Conservation (phyloP, 2,797 vertebrate genomes). For the Gymnothorax javanicus region DNA sequence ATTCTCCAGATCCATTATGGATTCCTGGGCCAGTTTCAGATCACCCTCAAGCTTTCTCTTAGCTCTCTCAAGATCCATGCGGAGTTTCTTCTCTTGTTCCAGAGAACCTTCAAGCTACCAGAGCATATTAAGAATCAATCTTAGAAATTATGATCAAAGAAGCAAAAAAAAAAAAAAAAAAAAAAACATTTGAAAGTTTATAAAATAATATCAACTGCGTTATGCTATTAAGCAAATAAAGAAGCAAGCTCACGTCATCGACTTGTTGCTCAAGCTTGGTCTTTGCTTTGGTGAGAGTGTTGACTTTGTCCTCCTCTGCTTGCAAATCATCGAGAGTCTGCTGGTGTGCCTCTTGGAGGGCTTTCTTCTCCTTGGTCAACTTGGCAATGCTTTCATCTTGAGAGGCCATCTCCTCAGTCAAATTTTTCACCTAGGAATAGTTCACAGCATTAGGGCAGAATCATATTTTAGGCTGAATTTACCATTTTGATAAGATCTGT, state of each 20-base stretch:
- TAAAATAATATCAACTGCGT: background rate
- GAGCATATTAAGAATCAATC: background rate
- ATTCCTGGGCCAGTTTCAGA: slow-evolving; percentile 73
- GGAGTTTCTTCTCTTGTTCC: slow-evolving; percentile 73
- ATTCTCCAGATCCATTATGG: slow-evolving; percentile 67
- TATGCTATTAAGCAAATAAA: background rate
- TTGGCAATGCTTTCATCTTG: slow-evolving; percentile 80
- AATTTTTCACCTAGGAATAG: slow-evolving; percentile 77
- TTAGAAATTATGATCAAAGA: background rate
- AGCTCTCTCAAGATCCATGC: slow-evolving; percentile 67
- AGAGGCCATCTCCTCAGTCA: slow-evolving; percentile 80
- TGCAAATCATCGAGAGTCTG: slow-evolving; percentile 83
- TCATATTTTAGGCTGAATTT: background rate
- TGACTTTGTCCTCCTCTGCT: slow-evolving; percentile 88
- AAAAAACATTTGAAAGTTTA: no score
- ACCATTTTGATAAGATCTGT: background rate
- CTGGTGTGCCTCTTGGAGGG: slow-evolving; percentile 80
- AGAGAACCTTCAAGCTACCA: slow-evolving; percentile 49
- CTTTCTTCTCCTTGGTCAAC: slow-evolving; percentile 78
- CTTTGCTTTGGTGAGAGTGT: slow-evolving; percentile 78
- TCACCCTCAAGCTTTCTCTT: slow-evolving; percentile 76
- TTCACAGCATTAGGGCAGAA: background rate
- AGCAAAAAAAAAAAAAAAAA: no score
- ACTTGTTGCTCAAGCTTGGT: slow-evolving; percentile 84
- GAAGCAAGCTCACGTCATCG: slow-evolving; percentile 73